Evolutionary conservation across 2,797 vertebrate genomes (phyloP).

Genomic region (Takifugu rubripes): DNA sequence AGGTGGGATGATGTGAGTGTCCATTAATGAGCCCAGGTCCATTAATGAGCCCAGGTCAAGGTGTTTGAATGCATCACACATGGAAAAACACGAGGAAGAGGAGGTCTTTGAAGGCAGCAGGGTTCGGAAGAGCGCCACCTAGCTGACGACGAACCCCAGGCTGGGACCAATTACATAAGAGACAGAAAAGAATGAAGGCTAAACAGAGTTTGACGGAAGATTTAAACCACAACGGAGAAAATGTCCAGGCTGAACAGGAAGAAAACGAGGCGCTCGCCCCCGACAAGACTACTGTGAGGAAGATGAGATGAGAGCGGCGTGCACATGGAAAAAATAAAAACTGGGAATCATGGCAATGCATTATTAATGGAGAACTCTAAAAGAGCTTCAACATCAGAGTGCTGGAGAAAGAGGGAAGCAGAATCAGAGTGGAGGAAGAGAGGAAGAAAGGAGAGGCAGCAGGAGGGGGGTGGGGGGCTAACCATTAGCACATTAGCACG

Average conservation of each 20-base stretch:
- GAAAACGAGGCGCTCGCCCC: too few species aligned
- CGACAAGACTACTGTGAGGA: background rate
- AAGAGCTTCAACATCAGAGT: constrained; percentile 62
- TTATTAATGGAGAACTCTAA: constrained; percentile 65
- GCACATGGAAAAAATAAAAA: constrained; percentile 38
- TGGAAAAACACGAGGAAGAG: constrained; percentile 16
- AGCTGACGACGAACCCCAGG: constrained; percentile 14
- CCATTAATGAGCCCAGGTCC: constrained; percentile 33
- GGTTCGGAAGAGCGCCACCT: background rate
- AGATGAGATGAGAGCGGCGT: constrained; percentile 16
- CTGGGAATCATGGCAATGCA: constrained; percentile 54
- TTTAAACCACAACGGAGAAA: too few species aligned
- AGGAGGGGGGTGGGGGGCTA: background rate
- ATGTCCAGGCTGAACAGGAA: too few species aligned
- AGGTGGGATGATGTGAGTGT: constrained; percentile 22
- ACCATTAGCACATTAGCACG: background rate
- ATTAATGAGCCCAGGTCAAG: constrained; percentile 35
- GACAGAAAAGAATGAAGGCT: constrained; percentile 26
- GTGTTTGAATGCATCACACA: constrained; percentile 25
- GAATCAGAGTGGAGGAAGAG: background rate
- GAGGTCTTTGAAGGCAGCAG: constrained; percentile 19
- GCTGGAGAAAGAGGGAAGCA: background rate
- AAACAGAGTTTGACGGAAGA: background rate
- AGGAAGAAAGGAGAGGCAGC: constrained; percentile 3
- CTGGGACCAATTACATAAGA: constrained; percentile 52